Base-by-base conservation (phyloP, 1,140 invertebrate species). In the Vanessa tameamea region DNA sequence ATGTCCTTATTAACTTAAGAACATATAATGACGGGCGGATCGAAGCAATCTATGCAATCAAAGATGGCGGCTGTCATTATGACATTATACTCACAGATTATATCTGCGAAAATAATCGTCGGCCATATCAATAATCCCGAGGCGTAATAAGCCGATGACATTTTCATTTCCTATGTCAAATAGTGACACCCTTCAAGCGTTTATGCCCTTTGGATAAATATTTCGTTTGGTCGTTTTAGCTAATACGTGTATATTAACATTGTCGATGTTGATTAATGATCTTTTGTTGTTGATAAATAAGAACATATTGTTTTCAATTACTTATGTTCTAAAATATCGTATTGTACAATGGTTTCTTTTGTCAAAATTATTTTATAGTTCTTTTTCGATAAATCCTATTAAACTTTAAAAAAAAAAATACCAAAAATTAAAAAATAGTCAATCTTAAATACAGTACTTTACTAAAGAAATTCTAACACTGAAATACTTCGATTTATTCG, bases 141-240 rank as follows among this genome's bases (percentile, higher is more conserved):
- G 75, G 76, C 79, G 85, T 89, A 91, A 89, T 90, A 89, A 88
- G 81, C 76, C 81, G 85, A 86, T 91, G 89, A 91, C 87, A 87
- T 90, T 89, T 91, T 90, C 88, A 90, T 91, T 90, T 89, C 85
- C 89, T 79, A 88, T 75, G 79, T 87, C 89, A 91, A 89, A 89
- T 91, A 91, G 82, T 64, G 77, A 59, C 82, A 82, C 82, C 82
- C 81, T 53, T 53, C 78, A 74, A 76, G 69, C 23, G 23, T 77
- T 83, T 81, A 79, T 83, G 53, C 79, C 81, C 81, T 77, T 81
- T 81, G 86, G 77, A 85, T 88, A 85, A 87, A 87, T 85, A 88
- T 86, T 73, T 26, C 37, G 47, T 80, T 82, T 76, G 67, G 77
- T 79, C 80, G 78, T 80, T 86, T 59, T 85, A 82, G 82, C 76